Evolutionary conservation across 2,888 invertebrate genomes (phyloP).

Genomic region (Phrixothrix hirtus): DNA sequence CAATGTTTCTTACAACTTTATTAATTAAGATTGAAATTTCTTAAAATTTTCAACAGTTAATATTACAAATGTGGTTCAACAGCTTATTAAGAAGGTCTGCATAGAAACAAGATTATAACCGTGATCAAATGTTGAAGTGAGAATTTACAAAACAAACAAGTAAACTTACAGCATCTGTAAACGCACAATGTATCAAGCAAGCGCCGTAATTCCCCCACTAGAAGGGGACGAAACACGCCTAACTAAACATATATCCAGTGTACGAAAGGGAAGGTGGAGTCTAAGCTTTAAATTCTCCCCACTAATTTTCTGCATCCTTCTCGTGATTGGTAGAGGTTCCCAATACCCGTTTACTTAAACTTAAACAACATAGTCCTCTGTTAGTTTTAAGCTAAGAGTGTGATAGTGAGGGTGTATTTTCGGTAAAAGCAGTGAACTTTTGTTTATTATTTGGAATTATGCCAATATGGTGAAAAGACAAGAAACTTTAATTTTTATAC

Average conservation of each 20-base stretch:
- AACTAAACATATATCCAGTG: conserved; percentile 20
- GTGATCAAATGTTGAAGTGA: conserved; percentile 46
- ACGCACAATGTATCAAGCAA: conserved; percentile 30
- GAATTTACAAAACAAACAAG: conserved; percentile 51
- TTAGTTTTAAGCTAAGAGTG: conserved; percentile 19
- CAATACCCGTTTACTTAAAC: conserved; percentile 13
- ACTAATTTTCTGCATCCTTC: not conserved
- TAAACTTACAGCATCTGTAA: conserved; percentile 3
- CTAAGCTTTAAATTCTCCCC: not conserved
- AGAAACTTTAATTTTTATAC: conserved; percentile 54
- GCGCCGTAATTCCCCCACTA: conserved; percentile 12
- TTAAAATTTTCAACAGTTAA: no score
- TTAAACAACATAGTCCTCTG: not conserved
- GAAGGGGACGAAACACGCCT: conserved; percentile 9
- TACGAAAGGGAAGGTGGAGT: conserved; percentile 17
- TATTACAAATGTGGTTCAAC: no score
- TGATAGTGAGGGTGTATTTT: conserved; percentile 7
- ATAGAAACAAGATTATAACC: conserved; percentile 29
- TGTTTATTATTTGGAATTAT: conserved; percentile 14
- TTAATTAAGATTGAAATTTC: no score
- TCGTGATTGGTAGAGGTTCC: conserved; percentile 8
- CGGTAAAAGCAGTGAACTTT: not conserved
- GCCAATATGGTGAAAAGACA: conserved; percentile 62
- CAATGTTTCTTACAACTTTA: no score
- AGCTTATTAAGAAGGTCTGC: conserved; percentile 19